phyloP scores from a whole-genome alignment of 2,888 invertebrate genomes.

The Lacanobia wlatinum region DNA sequence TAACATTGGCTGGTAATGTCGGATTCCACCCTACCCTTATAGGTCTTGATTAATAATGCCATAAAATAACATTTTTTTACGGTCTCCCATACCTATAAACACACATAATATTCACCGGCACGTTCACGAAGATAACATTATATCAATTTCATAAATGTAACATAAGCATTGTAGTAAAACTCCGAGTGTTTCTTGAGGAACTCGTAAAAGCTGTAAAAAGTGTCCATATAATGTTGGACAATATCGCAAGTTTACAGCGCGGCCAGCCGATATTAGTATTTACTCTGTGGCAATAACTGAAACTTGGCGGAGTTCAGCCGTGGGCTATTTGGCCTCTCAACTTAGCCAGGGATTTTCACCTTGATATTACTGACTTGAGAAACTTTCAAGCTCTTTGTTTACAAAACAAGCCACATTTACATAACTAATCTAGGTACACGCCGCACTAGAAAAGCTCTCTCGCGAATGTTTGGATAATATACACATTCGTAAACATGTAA shows the following conservation, averaged over 20 bases:
- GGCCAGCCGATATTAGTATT: conserved; percentile 76
- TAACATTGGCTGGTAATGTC: conserved; percentile 27
- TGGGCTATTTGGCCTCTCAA: conserved; percentile 60
- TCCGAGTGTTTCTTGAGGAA: conserved; percentile 64
- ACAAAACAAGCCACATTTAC: conserved; percentile 50
- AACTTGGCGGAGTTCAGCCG: conserved; percentile 60
- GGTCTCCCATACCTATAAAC: conserved; percentile 61
- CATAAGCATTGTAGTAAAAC: conserved; percentile 64
- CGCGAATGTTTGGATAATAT: conserved; percentile 44
- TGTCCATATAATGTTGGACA: conserved; percentile 64
- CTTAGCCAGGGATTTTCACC: conserved; percentile 62
- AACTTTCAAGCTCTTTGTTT: conserved; percentile 47
- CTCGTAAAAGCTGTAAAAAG: conserved; percentile 68
- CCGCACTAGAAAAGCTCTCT: conserved; percentile 40
- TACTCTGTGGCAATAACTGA: conserved; percentile 77
- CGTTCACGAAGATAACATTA: conserved; percentile 59
- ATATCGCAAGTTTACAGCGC: conserved; percentile 70
- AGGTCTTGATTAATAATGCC: conserved; percentile 62
- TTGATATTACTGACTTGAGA: conserved; percentile 47
- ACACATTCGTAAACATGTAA: conserved; percentile 48
- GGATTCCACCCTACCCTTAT: conserved; percentile 31
- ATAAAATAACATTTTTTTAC: conserved; percentile 59
- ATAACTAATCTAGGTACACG: conserved; percentile 48
- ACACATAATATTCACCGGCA: conserved; percentile 59
- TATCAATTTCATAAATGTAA: conserved; percentile 66